Base-by-base conservation (phyloP, 2,888 invertebrate genomes). In the Scrobipalpa atriplicella region DNA sequence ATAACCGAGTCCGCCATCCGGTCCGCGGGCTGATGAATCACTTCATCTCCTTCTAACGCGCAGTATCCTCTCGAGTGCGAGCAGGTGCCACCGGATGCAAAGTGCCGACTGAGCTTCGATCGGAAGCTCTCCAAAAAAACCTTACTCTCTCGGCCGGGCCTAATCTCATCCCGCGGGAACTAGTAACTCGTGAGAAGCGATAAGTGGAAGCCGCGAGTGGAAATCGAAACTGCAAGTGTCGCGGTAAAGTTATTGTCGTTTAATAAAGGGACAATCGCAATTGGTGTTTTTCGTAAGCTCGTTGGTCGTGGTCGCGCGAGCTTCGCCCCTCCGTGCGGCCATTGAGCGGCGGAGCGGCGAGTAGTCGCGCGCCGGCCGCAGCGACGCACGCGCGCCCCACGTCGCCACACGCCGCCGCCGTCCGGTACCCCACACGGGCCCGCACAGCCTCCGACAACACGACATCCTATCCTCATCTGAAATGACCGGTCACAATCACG, bases 1-100 rank as follows among this genome's bases (percentile, higher is more conserved):
- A 92, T 92, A 90, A 92, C 90, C 82, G 87, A 90, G 90, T 87
- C 89, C 82, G 87, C 91, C 91, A 92, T 92, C 91, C 90, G 92
- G 91, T 90, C 90, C 87, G 83, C 82, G 86, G 86, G 82, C 85
- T 86, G 86, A 85, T 86, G 85, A 85, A 86, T 88, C 87, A 87
- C 83, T 90, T 89, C 83, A 92, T 92, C 92, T 92, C 92, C 84
- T 90, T 92, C 92, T 91, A 89, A 83, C 92, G 74, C 85, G 76
- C 83, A 79, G 83, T 84, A 81, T 86, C 81, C 77, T 83, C 75
- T 85, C 82, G 85, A 86, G 91, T 88, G 91, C 84, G 90, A 91
- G 91, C 92, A 92, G 91, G 92, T 92, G 90, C 77, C 82, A 86
- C 90, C 91, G 91, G 90, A 90, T 90, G 87, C 85, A 78, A 75